phyloP scores from a whole-genome alignment of 1,140 invertebrate species.

The Acromyrmex charruanus region DNA sequence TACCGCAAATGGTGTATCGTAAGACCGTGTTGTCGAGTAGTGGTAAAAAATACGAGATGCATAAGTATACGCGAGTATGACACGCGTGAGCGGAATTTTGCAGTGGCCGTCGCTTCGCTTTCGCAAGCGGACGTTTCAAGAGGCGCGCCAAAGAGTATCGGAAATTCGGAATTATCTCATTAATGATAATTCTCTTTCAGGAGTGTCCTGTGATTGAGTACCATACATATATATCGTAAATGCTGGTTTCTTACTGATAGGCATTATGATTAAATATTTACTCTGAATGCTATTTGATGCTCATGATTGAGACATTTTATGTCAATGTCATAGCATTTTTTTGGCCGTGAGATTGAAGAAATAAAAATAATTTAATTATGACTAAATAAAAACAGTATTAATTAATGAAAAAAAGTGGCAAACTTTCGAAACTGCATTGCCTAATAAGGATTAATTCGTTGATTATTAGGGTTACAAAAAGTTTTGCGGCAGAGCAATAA shows the following conservation, averaged over 20 bases:
- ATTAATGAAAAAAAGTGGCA: neutral
- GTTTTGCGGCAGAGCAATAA: neutral
- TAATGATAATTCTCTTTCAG: neutral
- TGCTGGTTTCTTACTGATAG: neutral
- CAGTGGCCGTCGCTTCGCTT: conserved; percentile 62
- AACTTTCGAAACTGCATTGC: neutral
- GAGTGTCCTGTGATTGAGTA: conserved; percentile 1
- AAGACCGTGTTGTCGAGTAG: conserved; percentile 62
- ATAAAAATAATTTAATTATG: conserved; percentile 3
- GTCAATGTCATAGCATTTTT: neutral
- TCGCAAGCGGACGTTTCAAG: conserved; percentile 38
- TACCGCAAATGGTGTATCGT: conserved; percentile 84
- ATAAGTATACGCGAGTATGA: conserved; percentile 73
- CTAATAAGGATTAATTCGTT: conserved; percentile 5
- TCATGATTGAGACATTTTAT: conserved; percentile 14
- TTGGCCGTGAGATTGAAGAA: neutral
- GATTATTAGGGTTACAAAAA: neutral
- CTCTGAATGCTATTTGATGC: conserved; percentile 20
- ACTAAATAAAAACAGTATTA: neutral
- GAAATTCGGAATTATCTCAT: neutral
- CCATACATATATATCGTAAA: conserved; percentile 23
- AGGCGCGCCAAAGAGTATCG: conserved; percentile 5
- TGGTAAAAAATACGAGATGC: conserved; percentile 69
- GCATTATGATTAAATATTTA: conserved; percentile 6
- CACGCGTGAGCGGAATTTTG: conserved; percentile 77